Evolutionary conservation across 2,888 invertebrate species (phyloP), one percentile per base, ranked within the genome.

Genomic region (Azorinus chamasolen): DNA sequence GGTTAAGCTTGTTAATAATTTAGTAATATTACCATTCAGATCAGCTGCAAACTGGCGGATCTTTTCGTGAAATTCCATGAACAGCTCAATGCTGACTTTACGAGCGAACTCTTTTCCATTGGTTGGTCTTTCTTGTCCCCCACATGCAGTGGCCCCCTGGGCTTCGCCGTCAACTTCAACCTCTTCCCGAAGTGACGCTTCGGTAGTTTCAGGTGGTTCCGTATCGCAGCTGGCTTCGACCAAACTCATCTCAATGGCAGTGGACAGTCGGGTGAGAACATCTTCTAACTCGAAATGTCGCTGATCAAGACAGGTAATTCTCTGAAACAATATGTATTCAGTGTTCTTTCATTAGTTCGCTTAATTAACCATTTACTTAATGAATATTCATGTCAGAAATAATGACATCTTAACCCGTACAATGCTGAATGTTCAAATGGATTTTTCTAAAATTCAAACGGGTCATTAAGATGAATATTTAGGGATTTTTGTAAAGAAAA

Each of bases 221-320:
- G 20, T n/a, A 14, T 16, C 8, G 37, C 2, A 18, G 2, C 25
- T 12, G 18, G 5, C 20, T 16, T 50, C 39, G 12, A n/a, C 22
- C 16, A 64, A 46, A 1, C 39, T 25, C 4, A 48, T 39, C 45
- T 76, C 82, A 12, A 82, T 43, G 12, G 68, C 62, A 12, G 73
- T 45, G 32, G 70, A 72, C 41, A 82, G 53, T 22, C 75, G 61
- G 14, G 65, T 65, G 0, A 82, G 51, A 27, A 78, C 78, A 48
- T 75, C 75, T 54, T 79, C 82, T 22, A 82, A 51, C 25, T 81
- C 81, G 43, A 66, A 74, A 39, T 81, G 77, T 22, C 81, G 55
- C 37, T 71, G 55, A 43, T 81, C 81, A 20, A 81, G 32, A 8
- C 63, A 25, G 20, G 68, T 37, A n/a, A 81, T 78, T 37, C 81